Evolutionary conservation across 2,888 invertebrate genomes (phyloP).

Genomic region (Mystacides longicornis): DNA sequence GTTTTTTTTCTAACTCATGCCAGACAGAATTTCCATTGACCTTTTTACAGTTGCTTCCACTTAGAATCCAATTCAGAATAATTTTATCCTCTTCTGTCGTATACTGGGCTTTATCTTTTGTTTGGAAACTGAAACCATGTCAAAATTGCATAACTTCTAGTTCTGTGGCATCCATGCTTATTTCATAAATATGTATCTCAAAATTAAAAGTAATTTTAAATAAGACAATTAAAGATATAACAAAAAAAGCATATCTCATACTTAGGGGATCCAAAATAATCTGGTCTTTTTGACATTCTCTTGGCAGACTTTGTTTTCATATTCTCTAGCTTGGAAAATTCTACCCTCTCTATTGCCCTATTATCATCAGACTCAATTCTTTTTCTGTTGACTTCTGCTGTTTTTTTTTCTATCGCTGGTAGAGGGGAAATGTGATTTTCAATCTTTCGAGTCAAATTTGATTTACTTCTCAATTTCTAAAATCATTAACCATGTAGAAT

Average conservation of each 20-base stretch:
- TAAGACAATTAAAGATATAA: neutral
- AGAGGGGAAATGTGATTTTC: neutral
- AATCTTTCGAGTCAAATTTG: neutral
- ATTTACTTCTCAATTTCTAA: neutral
- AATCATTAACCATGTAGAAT: neutral
- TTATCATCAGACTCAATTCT: no score
- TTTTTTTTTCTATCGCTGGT: no score
- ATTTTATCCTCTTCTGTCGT: constrained; percentile 37
- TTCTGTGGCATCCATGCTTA: no score
- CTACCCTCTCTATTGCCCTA: neutral
- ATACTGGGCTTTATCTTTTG: constrained; percentile 11
- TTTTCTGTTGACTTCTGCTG: no score
- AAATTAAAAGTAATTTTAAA: neutral
- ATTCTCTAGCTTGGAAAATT: neutral
- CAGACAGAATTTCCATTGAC: constrained; percentile 43
- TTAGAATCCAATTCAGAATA: constrained; percentile 36
- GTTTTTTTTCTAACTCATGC: constrained; percentile 33
- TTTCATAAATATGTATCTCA: no score
- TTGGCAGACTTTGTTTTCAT: neutral
- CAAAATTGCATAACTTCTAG: no score
- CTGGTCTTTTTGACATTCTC: neutral
- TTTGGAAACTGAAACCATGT: no score
- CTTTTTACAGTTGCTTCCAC: constrained; percentile 30
- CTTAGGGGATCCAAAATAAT: neutral
- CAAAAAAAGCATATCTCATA: neutral